Conservation (phyloP, 2,797 vertebrate species). For the Protosalanx chinensis region DNA sequence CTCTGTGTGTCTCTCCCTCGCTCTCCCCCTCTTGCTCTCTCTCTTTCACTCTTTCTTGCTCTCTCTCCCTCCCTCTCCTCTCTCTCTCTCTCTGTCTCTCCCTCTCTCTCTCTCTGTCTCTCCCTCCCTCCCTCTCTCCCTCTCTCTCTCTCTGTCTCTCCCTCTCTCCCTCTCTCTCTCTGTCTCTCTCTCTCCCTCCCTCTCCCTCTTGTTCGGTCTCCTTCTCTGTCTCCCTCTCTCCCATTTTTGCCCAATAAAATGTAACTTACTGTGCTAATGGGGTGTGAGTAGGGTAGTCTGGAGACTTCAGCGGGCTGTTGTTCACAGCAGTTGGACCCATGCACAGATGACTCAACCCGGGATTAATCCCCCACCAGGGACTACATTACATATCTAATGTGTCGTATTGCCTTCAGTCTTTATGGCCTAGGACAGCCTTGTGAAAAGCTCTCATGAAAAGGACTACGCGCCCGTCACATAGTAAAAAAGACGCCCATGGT, state of each 20-base stretch:
- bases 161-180: not conserved
- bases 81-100: not conserved
- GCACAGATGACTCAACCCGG: too few species aligned
- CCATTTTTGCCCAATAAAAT: too few species aligned
- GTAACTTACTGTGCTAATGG: not conserved
- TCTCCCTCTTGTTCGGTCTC: not conserved
- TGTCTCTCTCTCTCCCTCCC: not conserved
- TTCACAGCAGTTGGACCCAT: not conserved
- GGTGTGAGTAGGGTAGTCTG: slow-evolving; percentile 3
- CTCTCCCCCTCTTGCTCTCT: not conserved
- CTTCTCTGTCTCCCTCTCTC: not conserved
- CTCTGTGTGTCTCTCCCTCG: not conserved
- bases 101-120: not conserved
- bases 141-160: too few species aligned
- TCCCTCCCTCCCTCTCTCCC: not conserved
- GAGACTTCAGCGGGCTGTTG: not conserved
- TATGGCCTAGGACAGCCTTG: not conserved
- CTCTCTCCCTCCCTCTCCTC: not conserved
- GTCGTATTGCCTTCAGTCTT: not conserved
- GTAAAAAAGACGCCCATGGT: not conserved
- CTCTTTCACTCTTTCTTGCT: not conserved
- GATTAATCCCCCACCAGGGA: too few species aligned
- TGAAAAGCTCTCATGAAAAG: too few species aligned
- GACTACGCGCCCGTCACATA: not conserved
- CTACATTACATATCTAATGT: too few species aligned